Evolutionary conservation across 2,113 vertebrate genomes (phyloP), one percentile per base, ranked within the genome.

Genomic region (Gorsachius goisagi): DNA sequence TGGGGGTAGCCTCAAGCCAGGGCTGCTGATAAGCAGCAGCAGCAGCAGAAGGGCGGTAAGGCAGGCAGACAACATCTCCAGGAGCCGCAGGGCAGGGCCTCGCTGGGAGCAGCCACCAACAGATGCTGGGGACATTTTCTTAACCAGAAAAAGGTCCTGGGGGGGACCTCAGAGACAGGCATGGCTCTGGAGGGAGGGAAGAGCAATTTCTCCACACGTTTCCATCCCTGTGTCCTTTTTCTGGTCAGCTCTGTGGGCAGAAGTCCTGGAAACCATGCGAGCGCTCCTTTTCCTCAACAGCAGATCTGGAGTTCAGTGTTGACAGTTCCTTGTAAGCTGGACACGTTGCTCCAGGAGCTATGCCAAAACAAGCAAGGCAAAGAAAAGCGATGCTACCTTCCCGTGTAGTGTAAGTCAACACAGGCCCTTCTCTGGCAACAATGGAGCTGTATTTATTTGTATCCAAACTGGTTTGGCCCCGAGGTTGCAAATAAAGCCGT

Each of bases 1-100:
- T 72, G 39, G 44, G 49, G 49, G 45, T 89, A 89, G 92, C 95
- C 95, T 82, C 83, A 18, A 93, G 96, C 64, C 74, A 89, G 81
- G 37, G 69, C 58, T 87, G 74, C 74, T 96, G 95, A 97, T 97
- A 95, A 96, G 87, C 83, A 95, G 74, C 64, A 81, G 74, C 64
- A 81, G 52, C 47, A 81, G 58, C 23, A 67, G 37, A 21, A 58
- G 27, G 15, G 67, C 50, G 35, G 33, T 86, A 39, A 89, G 64
- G 90, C 53, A 85, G 77, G 49, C 63, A 93, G 90, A 85, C 67
- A 91, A 82, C 50, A 89, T 85, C 84, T 73, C 6, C 1, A 75
- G 74, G 63, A 93, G 80, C 93, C 6, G 10, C 55, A 88, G 92
- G 91, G 89, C 71, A 93, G 44, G 74, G 71, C 32, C 69, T 84